phyloP scores from a whole-genome alignment of 2,797 vertebrate species.

The Cynodonichthys magdalenae region DNA sequence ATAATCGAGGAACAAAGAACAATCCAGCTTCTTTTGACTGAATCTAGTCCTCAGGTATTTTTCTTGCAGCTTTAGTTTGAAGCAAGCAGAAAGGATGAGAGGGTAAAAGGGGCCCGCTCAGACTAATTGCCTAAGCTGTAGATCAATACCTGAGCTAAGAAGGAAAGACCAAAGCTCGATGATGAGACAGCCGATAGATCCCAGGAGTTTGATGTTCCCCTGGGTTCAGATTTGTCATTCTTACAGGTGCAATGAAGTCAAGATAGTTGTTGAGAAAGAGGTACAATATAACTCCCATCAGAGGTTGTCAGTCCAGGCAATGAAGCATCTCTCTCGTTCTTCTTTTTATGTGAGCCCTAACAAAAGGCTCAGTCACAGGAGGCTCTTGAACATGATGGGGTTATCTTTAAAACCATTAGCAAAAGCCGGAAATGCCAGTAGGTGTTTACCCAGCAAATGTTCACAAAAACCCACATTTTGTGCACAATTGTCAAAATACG shows the following conservation, averaged over 20 bases:
- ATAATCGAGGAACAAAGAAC: constrained; percentile 40
- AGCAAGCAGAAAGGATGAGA: constrained; percentile 40
- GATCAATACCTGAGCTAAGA: constrained; percentile 66
- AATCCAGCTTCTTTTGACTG: constrained; percentile 58
- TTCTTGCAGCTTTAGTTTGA: constrained; percentile 49
- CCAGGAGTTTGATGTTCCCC: constrained; percentile 45
- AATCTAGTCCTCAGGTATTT: constrained; percentile 40
- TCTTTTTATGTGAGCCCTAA: not conserved
- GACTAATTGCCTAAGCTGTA: constrained; percentile 70
- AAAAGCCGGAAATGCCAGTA: not conserved
- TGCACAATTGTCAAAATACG: too few species aligned
- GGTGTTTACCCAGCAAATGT: not conserved
- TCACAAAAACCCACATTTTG: too few species aligned
- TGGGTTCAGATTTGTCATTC: constrained; percentile 53
- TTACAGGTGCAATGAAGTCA: constrained; percentile 28
- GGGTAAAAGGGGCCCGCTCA: constrained; percentile 48
- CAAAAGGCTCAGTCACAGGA: not conserved
- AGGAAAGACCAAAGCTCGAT: constrained; percentile 58
- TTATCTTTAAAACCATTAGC: not conserved
- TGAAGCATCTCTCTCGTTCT: not conserved
- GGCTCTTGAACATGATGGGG: not conserved
- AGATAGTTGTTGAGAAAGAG: constrained; percentile 18
- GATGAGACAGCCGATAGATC: constrained; percentile 53
- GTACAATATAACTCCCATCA: constrained; percentile 6
- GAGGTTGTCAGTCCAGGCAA: not conserved